phyloP scores from a whole-genome alignment of 2,888 invertebrate species.

The Carterocephalus palaemon region DNA sequence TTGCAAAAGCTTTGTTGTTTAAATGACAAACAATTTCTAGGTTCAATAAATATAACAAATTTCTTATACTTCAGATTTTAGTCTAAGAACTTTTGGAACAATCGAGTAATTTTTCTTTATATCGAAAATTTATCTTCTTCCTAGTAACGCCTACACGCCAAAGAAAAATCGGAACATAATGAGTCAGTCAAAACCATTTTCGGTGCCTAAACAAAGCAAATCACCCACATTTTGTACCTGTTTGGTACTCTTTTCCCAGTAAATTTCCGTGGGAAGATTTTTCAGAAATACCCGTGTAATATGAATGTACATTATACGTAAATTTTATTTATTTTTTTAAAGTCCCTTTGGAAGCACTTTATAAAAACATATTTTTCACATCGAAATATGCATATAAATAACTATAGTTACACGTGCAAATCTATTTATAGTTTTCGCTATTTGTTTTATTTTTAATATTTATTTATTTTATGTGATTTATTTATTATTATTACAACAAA shows the following conservation, averaged over 20 bases:
- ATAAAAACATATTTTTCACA: too few species aligned
- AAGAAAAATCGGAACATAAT: conserved; percentile 1
- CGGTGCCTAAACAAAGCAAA: neutral
- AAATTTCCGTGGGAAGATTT: neutral
- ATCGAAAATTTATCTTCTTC: conserved; percentile 6
- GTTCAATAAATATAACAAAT: too few species aligned
- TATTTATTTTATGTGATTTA: neutral
- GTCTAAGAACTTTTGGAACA: too few species aligned
- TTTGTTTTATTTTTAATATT: neutral
- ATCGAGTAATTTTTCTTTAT: too few species aligned
- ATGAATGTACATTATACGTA: too few species aligned
- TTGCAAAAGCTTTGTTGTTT: neutral
- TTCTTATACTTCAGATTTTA: too few species aligned
- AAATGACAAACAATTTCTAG: neutral
- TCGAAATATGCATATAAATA: too few species aligned
- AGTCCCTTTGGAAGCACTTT: too few species aligned
- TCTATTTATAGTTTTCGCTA: neutral
- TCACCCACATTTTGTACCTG: neutral
- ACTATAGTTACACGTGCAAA: neutral
- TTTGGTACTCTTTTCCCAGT: neutral
- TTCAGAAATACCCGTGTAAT: too few species aligned
- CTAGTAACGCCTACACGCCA: conserved; percentile 2
- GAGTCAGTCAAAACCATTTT: neutral
- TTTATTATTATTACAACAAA: too few species aligned
- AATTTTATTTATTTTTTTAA: too few species aligned